These are phyloP conservation scores for Neodiprion lecontei DNA, from an alignment of 1,140 invertebrate genomes.

Conservation along the genomic window DNA sequence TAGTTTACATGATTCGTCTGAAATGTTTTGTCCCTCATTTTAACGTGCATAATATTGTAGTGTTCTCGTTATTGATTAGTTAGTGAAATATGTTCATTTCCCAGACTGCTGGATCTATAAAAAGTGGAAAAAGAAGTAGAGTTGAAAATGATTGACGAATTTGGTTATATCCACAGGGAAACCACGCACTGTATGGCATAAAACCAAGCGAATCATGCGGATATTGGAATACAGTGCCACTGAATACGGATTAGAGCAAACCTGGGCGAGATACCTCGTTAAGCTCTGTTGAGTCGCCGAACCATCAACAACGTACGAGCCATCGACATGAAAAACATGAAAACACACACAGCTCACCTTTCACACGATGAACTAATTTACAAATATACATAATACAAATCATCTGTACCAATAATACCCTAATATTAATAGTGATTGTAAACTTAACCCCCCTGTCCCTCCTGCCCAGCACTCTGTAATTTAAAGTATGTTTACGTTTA, in stretches of 20 bases:
- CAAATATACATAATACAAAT: conserved; percentile 56
- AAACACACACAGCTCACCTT: conserved; percentile 55
- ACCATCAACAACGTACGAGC: conserved; percentile 52
- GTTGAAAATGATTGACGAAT: too few relatives aligned
- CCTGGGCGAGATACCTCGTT: conserved; percentile 32
- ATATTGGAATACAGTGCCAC: conserved; percentile 56
- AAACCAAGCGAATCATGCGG: conserved; percentile 55
- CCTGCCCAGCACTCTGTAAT: conserved; percentile 38
- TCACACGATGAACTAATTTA: conserved; percentile 59
- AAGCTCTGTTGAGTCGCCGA: conserved; percentile 49
- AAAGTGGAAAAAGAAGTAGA: too few relatives aligned
- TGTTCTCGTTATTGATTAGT: too few relatives aligned
- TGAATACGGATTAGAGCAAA: conserved; percentile 47
- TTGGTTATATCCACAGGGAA: conserved; percentile 41
- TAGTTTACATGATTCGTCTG: too few relatives aligned
- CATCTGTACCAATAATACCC: conserved; percentile 59
- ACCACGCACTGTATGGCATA: conserved; percentile 58
- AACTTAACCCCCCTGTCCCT: conserved; percentile 44
- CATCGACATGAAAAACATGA: conserved; percentile 47
- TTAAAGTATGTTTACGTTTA: conserved; percentile 53
- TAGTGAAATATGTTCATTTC: too few relatives aligned
- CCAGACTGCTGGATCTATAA: too few relatives aligned
- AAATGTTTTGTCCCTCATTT: too few relatives aligned
- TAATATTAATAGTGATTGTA: conserved; percentile 61
- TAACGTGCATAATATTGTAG: too few relatives aligned